phyloP scores from a whole-genome alignment of 2,888 invertebrate genomes.

The Chironomus riparius region DNA sequence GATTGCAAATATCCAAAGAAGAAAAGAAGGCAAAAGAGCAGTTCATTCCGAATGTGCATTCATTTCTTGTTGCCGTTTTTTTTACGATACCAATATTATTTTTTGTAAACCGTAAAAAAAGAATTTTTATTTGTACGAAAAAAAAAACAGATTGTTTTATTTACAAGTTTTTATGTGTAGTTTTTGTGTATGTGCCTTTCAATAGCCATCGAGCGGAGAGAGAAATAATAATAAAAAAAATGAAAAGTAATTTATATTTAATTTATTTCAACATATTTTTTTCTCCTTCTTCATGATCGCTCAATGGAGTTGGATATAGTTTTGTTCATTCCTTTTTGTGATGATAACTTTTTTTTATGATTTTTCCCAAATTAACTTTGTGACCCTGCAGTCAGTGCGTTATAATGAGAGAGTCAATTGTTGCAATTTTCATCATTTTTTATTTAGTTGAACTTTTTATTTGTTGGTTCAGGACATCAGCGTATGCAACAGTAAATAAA shows the following conservation, averaged over 20 bases:
- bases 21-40: not conserved
- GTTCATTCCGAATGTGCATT: constrained; percentile 2
- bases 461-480: too few species aligned
- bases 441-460: too few species aligned
- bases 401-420: not conserved
- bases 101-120: constrained; percentile 23
- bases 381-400: constrained; percentile 16
- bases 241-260: constrained; percentile 24
- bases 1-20: not conserved
- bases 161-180: constrained; percentile 25
- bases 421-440: too few species aligned
- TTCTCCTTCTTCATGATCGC: not conserved
- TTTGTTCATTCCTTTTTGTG: constrained; percentile 7
- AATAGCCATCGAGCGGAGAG: not conserved
- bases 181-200: constrained; percentile 2
- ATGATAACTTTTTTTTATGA: constrained; percentile 26
- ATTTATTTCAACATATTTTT: constrained; percentile 24
- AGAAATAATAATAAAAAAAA: not conserved
- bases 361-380: constrained; percentile 27
- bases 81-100: constrained; percentile 20
- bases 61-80: not conserved
- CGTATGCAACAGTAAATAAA: too few species aligned
- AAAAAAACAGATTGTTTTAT: constrained; percentile 23
- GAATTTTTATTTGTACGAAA: constrained; percentile 24
- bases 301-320: not conserved